Base-by-base conservation (phyloP, 2,888 invertebrate species). In the Microplitis manilae region DNA sequence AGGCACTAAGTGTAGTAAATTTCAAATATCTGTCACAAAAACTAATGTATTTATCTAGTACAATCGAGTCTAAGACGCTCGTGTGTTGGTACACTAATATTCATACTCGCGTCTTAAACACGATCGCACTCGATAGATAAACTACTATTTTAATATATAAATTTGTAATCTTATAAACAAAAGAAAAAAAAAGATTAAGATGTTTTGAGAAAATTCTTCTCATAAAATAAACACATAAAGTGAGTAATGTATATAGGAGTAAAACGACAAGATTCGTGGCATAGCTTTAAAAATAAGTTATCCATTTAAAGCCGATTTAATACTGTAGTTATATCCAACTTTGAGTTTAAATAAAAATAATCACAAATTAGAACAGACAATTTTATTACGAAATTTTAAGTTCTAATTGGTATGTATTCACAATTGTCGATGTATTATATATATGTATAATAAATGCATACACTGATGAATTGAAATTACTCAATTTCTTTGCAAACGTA, bases 401-500 rank as follows among this genome's bases (percentile, higher is more conserved):
- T 50, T 50, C 50, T 50, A 50, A 50, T 50, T 50, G 50, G 5
- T 2, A 65, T 20, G 1, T 2, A 65, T 20, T 30, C 39, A 20
- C 38, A 30, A 20, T 67, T 38, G 20, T 30, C 13, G 9, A 7
- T 67, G 67, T n/a, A 67, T 0, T 20, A 67, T 67, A 30, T 20
- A 38, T 20, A 39, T 67, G 38, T 38, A 30, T 50, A 50, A 50
- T 13, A 13, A 50, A 50, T 50, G 13, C 50, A 13, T 50, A 50
- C 50, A 50, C 13, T 50, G 13, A 50, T 50, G 38, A 67, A 67
- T 67, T 38, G n/a, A 38, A 67, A 67, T 67, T 67, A 20, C 67
- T 67, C 67, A 67, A 67, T 67, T 67, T n/a, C n/a, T 38, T 13
- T 50, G 5, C 13, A 50, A 50, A 5, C 8, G 64, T 20, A 38